Evolutionary conservation across 2,888 invertebrate species (phyloP).

Genomic region (Thereva unica): DNA sequence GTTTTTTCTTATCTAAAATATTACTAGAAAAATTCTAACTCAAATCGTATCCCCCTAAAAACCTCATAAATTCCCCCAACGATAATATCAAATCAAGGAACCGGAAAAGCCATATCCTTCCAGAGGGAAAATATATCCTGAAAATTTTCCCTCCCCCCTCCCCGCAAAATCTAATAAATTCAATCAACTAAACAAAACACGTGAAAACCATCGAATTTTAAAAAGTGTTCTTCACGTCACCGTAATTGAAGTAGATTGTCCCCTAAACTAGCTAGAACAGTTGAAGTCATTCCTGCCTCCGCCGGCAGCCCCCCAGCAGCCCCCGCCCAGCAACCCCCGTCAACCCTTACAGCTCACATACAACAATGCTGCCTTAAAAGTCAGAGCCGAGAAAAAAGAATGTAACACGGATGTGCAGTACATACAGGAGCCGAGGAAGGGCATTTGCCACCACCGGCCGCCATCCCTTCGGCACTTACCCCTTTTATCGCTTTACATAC

Average conservation of each 20-base stretch:
- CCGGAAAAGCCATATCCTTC: too few relatives aligned
- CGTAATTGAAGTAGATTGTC: constrained; percentile 24
- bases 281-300: too few relatives aligned
- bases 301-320: too few relatives aligned
- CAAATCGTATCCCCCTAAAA: too few relatives aligned
- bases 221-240: not conserved
- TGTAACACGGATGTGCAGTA: constrained; percentile 3
- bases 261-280: not conserved
- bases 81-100: too few relatives aligned
- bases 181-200: constrained; percentile 16
- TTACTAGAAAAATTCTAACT: too few relatives aligned
- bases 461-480: not conserved
- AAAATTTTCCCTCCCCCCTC: too few relatives aligned
- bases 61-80: too few relatives aligned
- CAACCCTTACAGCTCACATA: too few relatives aligned
- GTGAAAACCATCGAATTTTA: not conserved
- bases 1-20: too few relatives aligned
- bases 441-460: not conserved
- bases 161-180: not conserved
- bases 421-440: not conserved
- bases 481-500: not conserved
- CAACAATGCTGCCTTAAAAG: not conserved
- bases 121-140: too few relatives aligned
- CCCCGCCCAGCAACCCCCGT: too few relatives aligned
- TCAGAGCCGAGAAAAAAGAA: not conserved